These are phyloP conservation scores for Ceratina calcarata DNA, from an alignment of 1,140 invertebrate genomes.

Conservation along the genomic window DNA sequence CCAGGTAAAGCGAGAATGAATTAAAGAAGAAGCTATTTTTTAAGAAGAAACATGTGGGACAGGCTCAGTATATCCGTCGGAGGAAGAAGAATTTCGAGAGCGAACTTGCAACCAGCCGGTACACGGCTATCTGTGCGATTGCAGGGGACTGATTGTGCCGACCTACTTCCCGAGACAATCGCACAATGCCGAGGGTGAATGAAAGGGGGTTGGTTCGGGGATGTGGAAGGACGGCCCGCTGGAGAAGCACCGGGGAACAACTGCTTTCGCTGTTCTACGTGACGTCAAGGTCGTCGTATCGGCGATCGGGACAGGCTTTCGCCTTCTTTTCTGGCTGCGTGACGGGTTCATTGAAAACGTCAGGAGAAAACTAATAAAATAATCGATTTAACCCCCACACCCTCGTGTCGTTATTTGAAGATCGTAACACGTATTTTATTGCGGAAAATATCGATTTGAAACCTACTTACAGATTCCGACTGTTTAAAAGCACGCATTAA, in stretches of 20 bases:
- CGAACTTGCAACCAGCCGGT: background rate
- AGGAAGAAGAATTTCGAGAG: background rate
- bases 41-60: background rate
- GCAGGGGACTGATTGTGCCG: conserved; percentile 60
- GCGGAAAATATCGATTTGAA: no score
- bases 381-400: no score
- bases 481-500: no score
- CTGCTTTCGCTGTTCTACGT: conserved; percentile 51
- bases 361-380: no score
- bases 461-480: no score
- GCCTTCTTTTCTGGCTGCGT: background rate
- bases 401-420: no score
- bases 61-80: background rate
- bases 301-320: conserved; percentile 11
- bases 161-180: conserved; percentile 66
- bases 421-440: no score
- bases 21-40: no score
- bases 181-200: conserved; percentile 41
- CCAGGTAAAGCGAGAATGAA: no score
- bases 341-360: background rate
- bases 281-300: conserved; percentile 64
- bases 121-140: conserved; percentile 44
- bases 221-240: background rate
- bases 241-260: conserved; percentile 8
- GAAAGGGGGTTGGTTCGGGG: conserved; percentile 5